Percentiles rank a stretch among this genome's conserved stretches.
Conservation (phyloP, 2,888 invertebrate genomes). For the Scelioninae gen. 1 region DNA sequence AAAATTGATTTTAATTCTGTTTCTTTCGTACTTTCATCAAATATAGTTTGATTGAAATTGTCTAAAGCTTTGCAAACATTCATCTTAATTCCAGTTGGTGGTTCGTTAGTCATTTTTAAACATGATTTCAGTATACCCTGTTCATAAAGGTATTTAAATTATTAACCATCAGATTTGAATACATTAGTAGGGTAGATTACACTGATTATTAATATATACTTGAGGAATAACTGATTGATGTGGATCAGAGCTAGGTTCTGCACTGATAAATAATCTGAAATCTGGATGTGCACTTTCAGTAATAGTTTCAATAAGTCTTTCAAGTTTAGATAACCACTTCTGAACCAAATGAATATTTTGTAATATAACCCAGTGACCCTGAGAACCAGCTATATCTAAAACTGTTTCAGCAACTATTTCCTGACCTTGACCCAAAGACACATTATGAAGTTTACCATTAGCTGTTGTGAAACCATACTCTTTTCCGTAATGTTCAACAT, state of each 20-base stretch:
- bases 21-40: constrained; percentile 96
- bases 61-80: constrained; percentile 96
- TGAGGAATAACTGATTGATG: constrained; percentile 87
- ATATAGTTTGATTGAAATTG: constrained; percentile 95
- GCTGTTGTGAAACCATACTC: constrained; percentile 92
- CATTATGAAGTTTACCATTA: constrained; percentile 94
- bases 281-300: constrained; percentile 86
- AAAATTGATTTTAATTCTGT: constrained; percentile 95
- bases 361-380: constrained; percentile 94
- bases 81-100: constrained; percentile 97
- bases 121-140: constrained; percentile 96
- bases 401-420: constrained; percentile 95
- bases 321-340: constrained; percentile 93
- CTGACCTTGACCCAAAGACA: constrained; percentile 97
- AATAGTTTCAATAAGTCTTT: constrained; percentile 95
- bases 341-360: constrained; percentile 97
- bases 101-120: constrained; percentile 98
- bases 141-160: not conserved
- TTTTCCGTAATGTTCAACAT: constrained; percentile 89
- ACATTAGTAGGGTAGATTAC: not conserved
- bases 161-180: not conserved
- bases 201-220: constrained; percentile 72
- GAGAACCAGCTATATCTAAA: constrained; percentile 91
- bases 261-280: constrained; percentile 91
- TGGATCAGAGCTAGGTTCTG: constrained; percentile 92